phyloP scores from a whole-genome alignment of 2,797 vertebrate species.

The Knipowitschia caucasica region DNA sequence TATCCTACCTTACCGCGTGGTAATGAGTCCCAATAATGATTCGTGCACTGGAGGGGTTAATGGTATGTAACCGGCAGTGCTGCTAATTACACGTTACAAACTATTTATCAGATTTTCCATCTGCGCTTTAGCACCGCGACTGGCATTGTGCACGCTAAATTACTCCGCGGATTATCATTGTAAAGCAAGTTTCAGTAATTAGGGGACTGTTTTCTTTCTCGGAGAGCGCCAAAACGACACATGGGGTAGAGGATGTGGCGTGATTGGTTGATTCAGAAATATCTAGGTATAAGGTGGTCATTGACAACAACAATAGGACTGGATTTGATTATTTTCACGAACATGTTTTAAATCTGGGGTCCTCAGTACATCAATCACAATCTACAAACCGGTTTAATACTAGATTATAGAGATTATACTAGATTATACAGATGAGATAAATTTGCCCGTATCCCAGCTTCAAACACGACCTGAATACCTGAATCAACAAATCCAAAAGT shows the following conservation, averaged over 20 bases:
- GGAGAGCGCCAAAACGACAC: slow-evolving; percentile 56
- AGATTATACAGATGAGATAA: no score
- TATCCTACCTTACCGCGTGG: slow-evolving; percentile 95
- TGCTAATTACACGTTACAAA: slow-evolving; percentile 99
- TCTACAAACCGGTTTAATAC: no score
- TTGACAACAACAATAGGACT: neutral
- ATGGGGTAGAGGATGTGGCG: slow-evolving; percentile 60
- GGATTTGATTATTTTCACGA: neutral
- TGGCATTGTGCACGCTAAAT: slow-evolving; percentile 97
- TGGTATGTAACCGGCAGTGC: slow-evolving; percentile 97
- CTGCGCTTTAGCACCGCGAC: slow-evolving; percentile 86
- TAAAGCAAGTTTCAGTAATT: slow-evolving; percentile 99
- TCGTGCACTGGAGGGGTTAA: slow-evolving; percentile 99
- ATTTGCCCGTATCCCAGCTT: no score
- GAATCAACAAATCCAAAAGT: no score
- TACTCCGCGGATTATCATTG: slow-evolving; percentile 99
- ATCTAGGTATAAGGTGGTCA: slow-evolving; percentile 15
- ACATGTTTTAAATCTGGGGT: neutral
- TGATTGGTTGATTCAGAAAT: slow-evolving; percentile 70
- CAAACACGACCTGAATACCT: no score
- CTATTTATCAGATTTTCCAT: slow-evolving; percentile 99
- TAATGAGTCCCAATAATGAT: slow-evolving; percentile 97
- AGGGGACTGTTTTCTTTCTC: slow-evolving; percentile 88
- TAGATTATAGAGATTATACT: no score
- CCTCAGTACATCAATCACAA: no score